These are phyloP conservation scores for Subacronicta megacephala DNA, from an alignment of 2,888 invertebrate genomes.

Conservation along the genomic window DNA sequence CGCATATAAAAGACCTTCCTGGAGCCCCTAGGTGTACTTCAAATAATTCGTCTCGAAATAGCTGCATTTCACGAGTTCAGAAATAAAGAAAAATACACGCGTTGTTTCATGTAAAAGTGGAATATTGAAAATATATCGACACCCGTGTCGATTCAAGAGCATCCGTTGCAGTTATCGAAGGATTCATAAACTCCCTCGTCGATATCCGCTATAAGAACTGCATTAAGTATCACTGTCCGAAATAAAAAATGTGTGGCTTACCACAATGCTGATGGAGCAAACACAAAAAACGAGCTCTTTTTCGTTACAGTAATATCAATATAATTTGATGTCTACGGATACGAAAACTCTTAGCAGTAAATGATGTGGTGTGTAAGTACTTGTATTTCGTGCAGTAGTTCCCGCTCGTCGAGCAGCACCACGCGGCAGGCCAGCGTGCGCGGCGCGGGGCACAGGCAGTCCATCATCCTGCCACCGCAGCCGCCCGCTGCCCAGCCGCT, in stretches of 20 bases:
- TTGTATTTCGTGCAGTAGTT: conserved; percentile 96
- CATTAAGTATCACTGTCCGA: conserved; percentile 38
- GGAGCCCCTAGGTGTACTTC: conserved; percentile 82
- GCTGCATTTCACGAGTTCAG: conserved; percentile 80
- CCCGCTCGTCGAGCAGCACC: conserved; percentile 96
- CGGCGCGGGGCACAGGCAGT: conserved; percentile 90
- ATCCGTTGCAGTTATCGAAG: conserved; percentile 59
- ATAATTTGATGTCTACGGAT: too few species aligned
- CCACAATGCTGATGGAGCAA: conserved; percentile 5
- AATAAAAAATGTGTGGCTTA: conserved; percentile 34
- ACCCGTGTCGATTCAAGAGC: conserved; percentile 67
- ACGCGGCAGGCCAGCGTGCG: conserved; percentile 94
- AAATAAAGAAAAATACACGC: conserved; percentile 74
- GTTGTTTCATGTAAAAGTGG: conserved; percentile 77
- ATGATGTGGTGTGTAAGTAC: conserved; percentile 81
- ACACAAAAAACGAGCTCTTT: conserved; percentile 7
- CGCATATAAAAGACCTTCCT: conserved; percentile 86
- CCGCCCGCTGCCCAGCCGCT: conserved; percentile 61
- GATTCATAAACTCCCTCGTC: conserved; percentile 63
- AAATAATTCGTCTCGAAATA: conserved; percentile 85
- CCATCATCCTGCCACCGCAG: conserved; percentile 82
- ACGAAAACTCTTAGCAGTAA: background rate
- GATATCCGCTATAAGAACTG: conserved; percentile 44
- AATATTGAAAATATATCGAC: conserved; percentile 83
- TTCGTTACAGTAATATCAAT: too few species aligned